phyloP scores from a whole-genome alignment of 1,140 invertebrate genomes.

The Penaeus indicus region DNA sequence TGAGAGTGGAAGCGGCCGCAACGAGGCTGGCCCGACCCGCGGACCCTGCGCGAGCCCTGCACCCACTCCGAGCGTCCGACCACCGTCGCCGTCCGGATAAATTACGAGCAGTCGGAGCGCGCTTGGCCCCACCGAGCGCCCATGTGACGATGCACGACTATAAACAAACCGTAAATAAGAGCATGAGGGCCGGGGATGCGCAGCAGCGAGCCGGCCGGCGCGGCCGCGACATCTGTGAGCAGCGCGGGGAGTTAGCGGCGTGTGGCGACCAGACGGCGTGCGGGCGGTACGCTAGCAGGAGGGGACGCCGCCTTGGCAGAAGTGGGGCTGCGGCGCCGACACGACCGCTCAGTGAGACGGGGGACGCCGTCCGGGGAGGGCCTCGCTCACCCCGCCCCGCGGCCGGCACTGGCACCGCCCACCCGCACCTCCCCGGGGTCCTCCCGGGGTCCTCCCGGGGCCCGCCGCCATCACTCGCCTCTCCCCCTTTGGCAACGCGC shows the following conservation, averaged over 20 bases:
- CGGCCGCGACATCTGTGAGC: slow-evolving; percentile 64
- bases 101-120: slow-evolving; percentile 67
- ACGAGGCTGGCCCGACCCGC: slow-evolving; percentile 55
- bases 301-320: slow-evolving; percentile 59
- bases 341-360: slow-evolving; percentile 46
- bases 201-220: slow-evolving; percentile 61
- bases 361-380: slow-evolving; percentile 44
- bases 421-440: slow-evolving; percentile 37
- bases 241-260: slow-evolving; percentile 62
- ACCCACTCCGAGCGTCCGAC: slow-evolving; percentile 59
- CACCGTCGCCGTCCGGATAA: slow-evolving; percentile 65
- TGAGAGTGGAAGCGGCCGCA: slow-evolving; percentile 58
- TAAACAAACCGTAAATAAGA: slow-evolving; percentile 67
- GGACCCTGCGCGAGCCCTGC: slow-evolving; percentile 56
- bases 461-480: background rate
- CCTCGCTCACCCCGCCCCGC: slow-evolving; percentile 58
- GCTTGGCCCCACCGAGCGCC: slow-evolving; percentile 66
- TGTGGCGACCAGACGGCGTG: slow-evolving; percentile 57
- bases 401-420: slow-evolving; percentile 61
- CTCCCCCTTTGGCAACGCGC: slow-evolving; percentile 11
- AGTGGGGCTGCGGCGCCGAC: slow-evolving; percentile 46
- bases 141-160: slow-evolving; percentile 67
- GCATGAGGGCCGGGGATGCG: slow-evolving; percentile 64
- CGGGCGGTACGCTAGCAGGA: slow-evolving; percentile 59
- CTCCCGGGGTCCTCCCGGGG: slow-evolving; percentile 1